Evolutionary conservation across 2,888 invertebrate genomes (phyloP), one percentile per base, ranked within the genome.

Genomic region (Dasysyrphus tricinctus): DNA sequence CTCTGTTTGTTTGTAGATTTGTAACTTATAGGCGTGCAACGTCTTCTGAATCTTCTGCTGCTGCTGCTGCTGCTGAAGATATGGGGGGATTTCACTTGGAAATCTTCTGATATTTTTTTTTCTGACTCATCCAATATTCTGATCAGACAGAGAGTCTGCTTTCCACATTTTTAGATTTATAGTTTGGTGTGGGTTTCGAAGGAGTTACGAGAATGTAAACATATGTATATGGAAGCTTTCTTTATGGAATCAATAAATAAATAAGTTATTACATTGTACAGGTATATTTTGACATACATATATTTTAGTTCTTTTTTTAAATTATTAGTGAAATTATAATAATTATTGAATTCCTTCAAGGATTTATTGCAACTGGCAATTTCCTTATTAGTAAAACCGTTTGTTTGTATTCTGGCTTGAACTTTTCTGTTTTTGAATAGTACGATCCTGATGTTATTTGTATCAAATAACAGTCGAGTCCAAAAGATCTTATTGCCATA

Each of bases 81-180:
- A 54, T 32, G 65, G 42, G 61, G 47, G 47, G 42, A 42, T 85
- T 85, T 77, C 80, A 80, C 67, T 85, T 85, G 74, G 65, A 72
- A 61, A 70, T 80, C 76, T 76, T 74, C 32, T 42, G 14, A 11
- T 11, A 4, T 67, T 37, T 69, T 49, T 51, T 37, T 19, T 67
- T 19, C 74, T 86, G 81, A 86, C 74, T 82, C 86, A 86, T 82
- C 70, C 47, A 74, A 75, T 86, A 77, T 81, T 86, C 70, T 74
- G 78, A 69, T 82, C 82, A 86, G 86, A 86, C 86, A 75, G 78
- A 67, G 82, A 72, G 82, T 61, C 82, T 78, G 42, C 78, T 73
- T 47, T 65, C 14, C 37, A 61, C 12, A 59, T 14, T 29, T 12
- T 51, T 75, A 74, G 65, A 74, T 80, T 80, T 80, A 80, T 85